Evolutionary conservation across 2,888 invertebrate species (phyloP).

Genomic region (Julus scanicus): DNA sequence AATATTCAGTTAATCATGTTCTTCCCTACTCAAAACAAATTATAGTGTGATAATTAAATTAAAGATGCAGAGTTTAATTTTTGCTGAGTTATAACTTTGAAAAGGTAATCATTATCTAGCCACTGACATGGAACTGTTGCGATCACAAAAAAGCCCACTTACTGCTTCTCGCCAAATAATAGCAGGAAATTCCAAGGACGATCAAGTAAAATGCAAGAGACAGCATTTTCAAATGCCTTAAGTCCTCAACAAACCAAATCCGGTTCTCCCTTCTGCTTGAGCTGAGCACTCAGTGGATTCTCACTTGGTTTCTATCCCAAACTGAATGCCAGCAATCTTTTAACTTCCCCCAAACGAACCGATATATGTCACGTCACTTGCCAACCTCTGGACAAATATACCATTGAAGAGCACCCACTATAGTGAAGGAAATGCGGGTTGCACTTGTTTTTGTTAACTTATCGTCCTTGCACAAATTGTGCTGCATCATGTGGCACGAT

Average conservation of each 20-base stretch:
- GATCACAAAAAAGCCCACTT: not conserved
- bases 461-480: not conserved
- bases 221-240: not conserved
- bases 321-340: not conserved
- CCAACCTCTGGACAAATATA: not conserved
- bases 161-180: not conserved
- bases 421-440: not conserved
- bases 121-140: not conserved
- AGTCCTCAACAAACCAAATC: not conserved
- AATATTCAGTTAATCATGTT: too few species aligned
- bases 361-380: not conserved
- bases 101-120: too few species aligned
- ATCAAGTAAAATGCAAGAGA: not conserved
- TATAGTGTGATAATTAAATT: too few species aligned
- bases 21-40: too few species aligned
- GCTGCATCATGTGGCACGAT: not conserved
- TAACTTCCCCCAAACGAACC: not conserved
- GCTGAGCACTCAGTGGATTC: too few species aligned
- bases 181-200: not conserved
- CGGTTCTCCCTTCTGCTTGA: too few species aligned
- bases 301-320: not conserved
- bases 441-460: not conserved
- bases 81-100: too few species aligned
- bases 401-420: not conserved
- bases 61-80: too few species aligned